Evolutionary conservation across 2,113 vertebrate genomes (phyloP).

Genomic region (Vidua macroura): DNA sequence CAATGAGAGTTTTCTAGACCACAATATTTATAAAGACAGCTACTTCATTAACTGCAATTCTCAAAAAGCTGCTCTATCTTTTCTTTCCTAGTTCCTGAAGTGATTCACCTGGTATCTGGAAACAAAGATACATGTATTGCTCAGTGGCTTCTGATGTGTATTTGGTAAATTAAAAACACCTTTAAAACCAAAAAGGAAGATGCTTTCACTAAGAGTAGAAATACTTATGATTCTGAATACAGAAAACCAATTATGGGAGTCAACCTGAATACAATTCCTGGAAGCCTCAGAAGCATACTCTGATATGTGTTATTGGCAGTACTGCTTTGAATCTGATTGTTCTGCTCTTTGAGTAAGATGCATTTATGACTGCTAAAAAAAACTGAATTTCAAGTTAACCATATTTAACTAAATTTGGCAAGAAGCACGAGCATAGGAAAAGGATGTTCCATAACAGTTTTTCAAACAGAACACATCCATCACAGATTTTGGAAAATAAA

Average conservation of each 20-base stretch:
- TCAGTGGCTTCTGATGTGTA: not conserved
- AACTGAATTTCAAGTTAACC: not conserved
- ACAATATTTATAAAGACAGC: not conserved
- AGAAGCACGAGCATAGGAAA: not conserved
- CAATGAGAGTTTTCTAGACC: not conserved
- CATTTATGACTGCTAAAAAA: not conserved
- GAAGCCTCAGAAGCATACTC: not conserved
- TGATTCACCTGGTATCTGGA: not conserved
- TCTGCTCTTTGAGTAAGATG: conserved; percentile 1
- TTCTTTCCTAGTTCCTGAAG: not conserved
- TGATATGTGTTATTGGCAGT: not conserved
- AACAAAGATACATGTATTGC: not conserved
- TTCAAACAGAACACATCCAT: conserved; percentile 4
- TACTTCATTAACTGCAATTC: not conserved
- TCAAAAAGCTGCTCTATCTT: not conserved
- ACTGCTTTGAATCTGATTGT: not conserved
- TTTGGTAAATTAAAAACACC: not conserved
- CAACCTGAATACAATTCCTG: conserved; percentile 6
- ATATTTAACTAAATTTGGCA: not conserved
- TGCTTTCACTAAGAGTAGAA: not conserved
- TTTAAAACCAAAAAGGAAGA: not conserved
- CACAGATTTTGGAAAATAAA: conserved; percentile 15
- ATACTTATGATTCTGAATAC: not conserved
- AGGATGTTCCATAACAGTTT: not conserved
- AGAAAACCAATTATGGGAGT: not conserved